phyloP scores from a whole-genome alignment of 2,797 vertebrate genomes.

The Stomatorhinus walkeri region DNA sequence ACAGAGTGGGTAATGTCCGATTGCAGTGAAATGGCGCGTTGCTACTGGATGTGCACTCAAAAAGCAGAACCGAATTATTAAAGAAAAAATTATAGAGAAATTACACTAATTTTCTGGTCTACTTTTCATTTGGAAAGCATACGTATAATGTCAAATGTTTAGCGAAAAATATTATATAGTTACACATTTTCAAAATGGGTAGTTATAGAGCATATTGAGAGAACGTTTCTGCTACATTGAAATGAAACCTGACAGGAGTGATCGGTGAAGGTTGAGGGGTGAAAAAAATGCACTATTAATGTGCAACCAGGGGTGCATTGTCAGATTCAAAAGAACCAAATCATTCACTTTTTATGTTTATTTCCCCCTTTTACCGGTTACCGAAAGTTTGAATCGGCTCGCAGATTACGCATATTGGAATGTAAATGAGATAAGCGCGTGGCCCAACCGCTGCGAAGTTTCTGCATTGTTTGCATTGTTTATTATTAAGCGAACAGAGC shows the following conservation, averaged over 20 bases:
- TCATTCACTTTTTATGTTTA: background rate
- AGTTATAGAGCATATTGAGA: background rate
- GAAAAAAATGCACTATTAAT: background rate
- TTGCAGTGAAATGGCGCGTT: background rate
- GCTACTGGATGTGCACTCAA: background rate
- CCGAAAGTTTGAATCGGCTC: background rate
- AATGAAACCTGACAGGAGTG: background rate
- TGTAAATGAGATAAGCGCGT: conserved; percentile 27
- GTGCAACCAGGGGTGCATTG: background rate
- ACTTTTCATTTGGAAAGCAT: background rate
- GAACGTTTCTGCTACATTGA: background rate
- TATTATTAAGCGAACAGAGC: conserved; percentile 39
- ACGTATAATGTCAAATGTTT: background rate
- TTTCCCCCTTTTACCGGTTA: background rate
- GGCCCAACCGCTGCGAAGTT: conserved; percentile 30
- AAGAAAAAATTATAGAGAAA: background rate
- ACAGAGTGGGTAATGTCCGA: background rate
- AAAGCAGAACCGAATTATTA: background rate
- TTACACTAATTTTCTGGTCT: background rate
- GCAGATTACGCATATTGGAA: background rate
- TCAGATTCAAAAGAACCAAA: background rate
- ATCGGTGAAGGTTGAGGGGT: background rate
- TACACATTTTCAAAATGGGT: background rate
- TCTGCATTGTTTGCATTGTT: conserved; percentile 31
- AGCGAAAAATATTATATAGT: background rate